Conservation (phyloP, 1,140 invertebrate species). For the Cydia fagiglandana region DNA sequence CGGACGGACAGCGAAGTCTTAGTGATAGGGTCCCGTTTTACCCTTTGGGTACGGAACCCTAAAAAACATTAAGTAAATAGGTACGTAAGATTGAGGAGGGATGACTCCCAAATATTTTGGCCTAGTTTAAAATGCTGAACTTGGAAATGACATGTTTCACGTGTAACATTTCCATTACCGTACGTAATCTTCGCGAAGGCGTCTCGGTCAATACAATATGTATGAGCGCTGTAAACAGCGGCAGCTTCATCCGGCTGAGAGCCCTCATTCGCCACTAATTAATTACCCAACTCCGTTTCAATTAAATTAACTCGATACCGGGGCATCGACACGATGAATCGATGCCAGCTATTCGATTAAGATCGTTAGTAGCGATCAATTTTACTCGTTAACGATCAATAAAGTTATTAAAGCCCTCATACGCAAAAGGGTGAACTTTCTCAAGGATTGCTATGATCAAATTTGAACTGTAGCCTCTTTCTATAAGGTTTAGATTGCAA, state of each 20-base stretch:
- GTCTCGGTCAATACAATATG: constrained; percentile 54
- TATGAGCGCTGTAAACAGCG: constrained; percentile 64
- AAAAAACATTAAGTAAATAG: too few relatives aligned
- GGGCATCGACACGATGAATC: constrained; percentile 70
- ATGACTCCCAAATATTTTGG: neutral
- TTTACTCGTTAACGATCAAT: constrained; percentile 66
- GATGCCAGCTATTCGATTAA: constrained; percentile 68
- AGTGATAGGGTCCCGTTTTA: too few relatives aligned
- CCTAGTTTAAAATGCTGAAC: neutral
- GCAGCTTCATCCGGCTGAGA: constrained; percentile 58
- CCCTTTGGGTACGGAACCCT: too few relatives aligned
- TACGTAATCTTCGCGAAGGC: constrained; percentile 42
- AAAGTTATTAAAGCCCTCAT: constrained; percentile 61
- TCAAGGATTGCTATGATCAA: neutral
- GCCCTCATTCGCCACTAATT: constrained; percentile 71
- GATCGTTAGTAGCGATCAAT: constrained; percentile 75
- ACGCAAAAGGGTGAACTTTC: constrained; percentile 21
- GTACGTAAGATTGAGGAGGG: too few relatives aligned
- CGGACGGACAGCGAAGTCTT: too few relatives aligned
- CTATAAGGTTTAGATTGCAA: neutral
- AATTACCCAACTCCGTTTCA: constrained; percentile 75
- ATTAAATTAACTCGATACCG: constrained; percentile 71
- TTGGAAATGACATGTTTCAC: neutral
- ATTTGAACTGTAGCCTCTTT: neutral
- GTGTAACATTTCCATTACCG: constrained; percentile 29